Evolutionary conservation across 2,113 vertebrate genomes (phyloP).

Genomic region (Asarcornis scutulata): DNA sequence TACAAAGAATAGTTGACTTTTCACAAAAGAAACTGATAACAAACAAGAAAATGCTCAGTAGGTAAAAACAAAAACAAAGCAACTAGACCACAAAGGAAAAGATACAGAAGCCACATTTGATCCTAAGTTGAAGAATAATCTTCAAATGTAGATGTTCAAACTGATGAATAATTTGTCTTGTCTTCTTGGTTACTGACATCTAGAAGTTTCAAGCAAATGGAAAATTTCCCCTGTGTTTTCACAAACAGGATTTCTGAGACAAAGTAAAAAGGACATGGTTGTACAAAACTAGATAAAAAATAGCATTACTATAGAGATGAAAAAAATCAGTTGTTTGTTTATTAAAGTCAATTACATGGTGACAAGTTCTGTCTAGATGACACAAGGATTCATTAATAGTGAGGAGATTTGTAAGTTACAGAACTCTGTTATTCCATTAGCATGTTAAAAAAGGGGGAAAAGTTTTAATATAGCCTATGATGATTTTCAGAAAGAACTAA

Average conservation of each 20-base stretch:
- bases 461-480: background rate
- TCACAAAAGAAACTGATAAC: background rate
- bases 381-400: background rate
- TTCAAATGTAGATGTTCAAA: conserved; percentile 22
- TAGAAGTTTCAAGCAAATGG: background rate
- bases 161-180: background rate
- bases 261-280: background rate
- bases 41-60: background rate
- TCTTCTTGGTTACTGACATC: background rate
- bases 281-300: background rate
- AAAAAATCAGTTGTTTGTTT: background rate
- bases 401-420: background rate
- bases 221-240: background rate
- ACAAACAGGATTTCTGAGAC: background rate
- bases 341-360: background rate
- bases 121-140: background rate
- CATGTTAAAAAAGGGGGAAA: background rate
- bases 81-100: background rate
- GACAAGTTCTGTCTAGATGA: background rate
- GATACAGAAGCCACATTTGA: background rate
- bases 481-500: background rate
- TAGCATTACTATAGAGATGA: background rate
- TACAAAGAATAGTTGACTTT: background rate
- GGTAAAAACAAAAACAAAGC: background rate
- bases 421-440: background rate